phyloP scores from a whole-genome alignment of 2,888 invertebrate species.

The Acanthosepion lycidas region DNA sequence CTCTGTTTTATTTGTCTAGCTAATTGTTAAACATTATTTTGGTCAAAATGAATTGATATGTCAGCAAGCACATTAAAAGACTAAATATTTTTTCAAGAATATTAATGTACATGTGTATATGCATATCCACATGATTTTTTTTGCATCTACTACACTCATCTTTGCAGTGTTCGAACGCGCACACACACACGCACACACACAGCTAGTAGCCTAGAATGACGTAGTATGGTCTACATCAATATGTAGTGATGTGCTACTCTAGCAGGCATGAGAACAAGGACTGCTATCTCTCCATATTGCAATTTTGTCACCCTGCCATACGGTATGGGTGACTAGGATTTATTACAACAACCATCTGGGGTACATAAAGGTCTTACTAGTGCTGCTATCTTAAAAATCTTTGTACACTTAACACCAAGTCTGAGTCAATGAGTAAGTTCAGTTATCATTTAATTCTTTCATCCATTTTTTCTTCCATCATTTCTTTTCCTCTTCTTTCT shows the following conservation, averaged over 20 bases:
- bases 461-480: neutral
- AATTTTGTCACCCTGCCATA: neutral
- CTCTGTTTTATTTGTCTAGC: neutral
- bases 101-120: too few species aligned
- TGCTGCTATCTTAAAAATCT: neutral
- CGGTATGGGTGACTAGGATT: constrained; percentile 8
- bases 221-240: constrained; percentile 10
- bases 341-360: neutral
- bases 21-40: neutral
- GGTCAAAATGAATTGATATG: too few species aligned
- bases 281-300: neutral
- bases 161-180: neutral
- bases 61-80: too few species aligned
- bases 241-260: neutral
- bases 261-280: constrained; percentile 33
- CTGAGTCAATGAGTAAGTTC: constrained; percentile 8
- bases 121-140: neutral
- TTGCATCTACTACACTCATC: neutral
- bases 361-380: neutral
- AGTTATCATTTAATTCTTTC: neutral
- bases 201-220: neutral
- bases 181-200: neutral
- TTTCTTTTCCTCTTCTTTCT: constrained; percentile 24
- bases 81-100: too few species aligned
- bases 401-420: neutral